Evolutionary conservation across 1,140 invertebrate species (phyloP), one percentile per base, ranked within the genome.

Genomic region (Laodelphax striatellus): DNA sequence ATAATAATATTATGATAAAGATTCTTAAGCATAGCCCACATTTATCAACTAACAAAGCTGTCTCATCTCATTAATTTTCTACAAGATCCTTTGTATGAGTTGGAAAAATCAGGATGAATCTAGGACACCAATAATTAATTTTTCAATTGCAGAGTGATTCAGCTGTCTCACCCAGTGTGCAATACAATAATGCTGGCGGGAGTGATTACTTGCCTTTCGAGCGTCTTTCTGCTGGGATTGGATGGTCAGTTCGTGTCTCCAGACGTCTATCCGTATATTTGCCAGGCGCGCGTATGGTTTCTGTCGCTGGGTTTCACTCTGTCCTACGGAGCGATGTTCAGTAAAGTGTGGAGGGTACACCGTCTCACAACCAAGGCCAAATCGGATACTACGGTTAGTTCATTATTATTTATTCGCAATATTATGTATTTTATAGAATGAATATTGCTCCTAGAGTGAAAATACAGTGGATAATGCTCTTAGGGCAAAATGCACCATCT

Each of bases 301-400:
- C 75, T 99, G 16, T 90, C 91, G 1, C 83, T 90, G 53, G 97
- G 97, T 53, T 99, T 99, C 78, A 97, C 94, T 2, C 79, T 99
- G 57, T 92, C 92, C 17, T 99, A 97, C 72, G 96, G 97, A 43
- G 92, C 96, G 1, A 97, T 99, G 92, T 99, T 99, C 74, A 94
- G 94, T 53, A 99, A 99, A 83, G 94, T 98, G 17, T 99, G 97
- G 97, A 80, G 94, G 57, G 96, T 98, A 24, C 96, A 99, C 76
- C 78, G 94, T 68, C 84, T 89, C 56, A 91, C 91, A 14, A 94
- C 92, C 2, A 93, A 94, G 74, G 84, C 87, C 14, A 94, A 94
- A 77, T 81, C 85, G 57, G 90, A 92, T 70, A 83, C 86, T n/a
- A 92, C 92, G 80, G 89, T 90, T 74, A 72, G 65, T 58, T 22